Evolutionary conservation across 2,888 invertebrate genomes (phyloP), one percentile per base, ranked within the genome.

Genomic region (Ochropleura leucogaster): DNA sequence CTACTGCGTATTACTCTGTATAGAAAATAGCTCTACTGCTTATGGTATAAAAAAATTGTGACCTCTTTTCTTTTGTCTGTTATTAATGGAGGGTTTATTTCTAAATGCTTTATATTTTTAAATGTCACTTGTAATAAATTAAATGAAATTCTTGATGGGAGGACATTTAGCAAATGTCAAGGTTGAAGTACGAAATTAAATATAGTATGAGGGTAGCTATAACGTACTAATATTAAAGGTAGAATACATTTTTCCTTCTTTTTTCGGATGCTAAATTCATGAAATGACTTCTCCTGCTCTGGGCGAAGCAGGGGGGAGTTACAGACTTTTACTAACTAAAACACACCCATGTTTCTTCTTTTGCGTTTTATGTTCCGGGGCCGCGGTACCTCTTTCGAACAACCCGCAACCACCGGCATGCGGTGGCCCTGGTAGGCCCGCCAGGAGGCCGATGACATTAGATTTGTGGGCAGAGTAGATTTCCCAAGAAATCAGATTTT

Each of bases 11-110:
- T n/a, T n/a, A n/a, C n/a, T n/a, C n/a, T n/a, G n/a, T n/a, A n/a
- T 30, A 30, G 30, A 30, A 3, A 30, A 30, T 30, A 30, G 30
- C 30, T 3, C n/a, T 55, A 8, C 64, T 55, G 9, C 10, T 77
- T 64, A 77, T 67, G 66, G 49, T 74, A 16, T 60, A 71, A 51
- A 70, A 64, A 76, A 73, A 71, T 47, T 73, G 65, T 73, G 44
- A 46, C 46, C 60, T 51, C 12, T 77, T 60, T 63, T 51, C 42
- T 8, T 71, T 60, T 51, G 51, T 62, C 47, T 68, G 20, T 71
- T 71, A 65, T 59, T 62, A 68, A 51, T 72, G 30, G 18, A 7
- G 42, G 40, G 18, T 44, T 77, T 68, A 8, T 20, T 53, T 66
- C 42, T 64, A 14, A 30, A 51, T 30, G 66, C 44, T 64, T 49